These are phyloP conservation scores for Hydrotaea cyrtoneurina DNA, from an alignment of 2,888 invertebrate species.

Conservation along the genomic window DNA sequence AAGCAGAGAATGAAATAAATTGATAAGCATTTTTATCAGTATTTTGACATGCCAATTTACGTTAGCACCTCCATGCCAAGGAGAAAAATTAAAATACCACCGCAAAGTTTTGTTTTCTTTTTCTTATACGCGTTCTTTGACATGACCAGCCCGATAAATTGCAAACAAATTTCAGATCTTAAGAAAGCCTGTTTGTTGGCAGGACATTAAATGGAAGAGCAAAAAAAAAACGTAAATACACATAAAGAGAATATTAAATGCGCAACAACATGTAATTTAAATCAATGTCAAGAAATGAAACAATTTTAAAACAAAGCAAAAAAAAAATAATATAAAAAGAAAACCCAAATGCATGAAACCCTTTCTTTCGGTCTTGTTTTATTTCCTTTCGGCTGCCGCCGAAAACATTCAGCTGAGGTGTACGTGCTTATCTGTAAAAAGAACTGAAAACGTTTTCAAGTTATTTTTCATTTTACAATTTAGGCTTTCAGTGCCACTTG, in stretches of 20 bases:
- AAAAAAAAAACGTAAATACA: not conserved
- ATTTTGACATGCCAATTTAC: constrained; percentile 68
- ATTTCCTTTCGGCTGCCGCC: constrained; percentile 8
- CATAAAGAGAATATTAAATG: constrained; percentile 60
- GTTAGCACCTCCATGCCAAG: constrained; percentile 62
- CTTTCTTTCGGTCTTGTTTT: not conserved
- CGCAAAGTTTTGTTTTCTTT: not conserved
- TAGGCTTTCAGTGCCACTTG: constrained; percentile 64
- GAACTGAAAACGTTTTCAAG: constrained; percentile 19
- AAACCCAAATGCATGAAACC: constrained; percentile 7
- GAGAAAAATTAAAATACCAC: constrained; percentile 28
- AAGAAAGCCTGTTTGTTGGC: not conserved
- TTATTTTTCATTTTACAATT: constrained; percentile 51
- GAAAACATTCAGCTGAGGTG: constrained; percentile 16
- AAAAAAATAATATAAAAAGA: constrained; percentile 2
- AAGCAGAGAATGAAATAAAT: constrained; percentile 37
- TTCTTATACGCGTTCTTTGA: too few species aligned
- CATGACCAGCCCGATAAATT: not conserved
- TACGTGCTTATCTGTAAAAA: constrained; percentile 63
- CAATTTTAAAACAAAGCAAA: constrained; percentile 43
- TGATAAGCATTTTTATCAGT: constrained; percentile 66
- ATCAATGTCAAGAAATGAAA: constrained; percentile 65
- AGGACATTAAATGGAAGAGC: constrained; percentile 8
- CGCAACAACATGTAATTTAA: constrained; percentile 67
- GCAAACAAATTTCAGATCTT: not conserved